These are phyloP conservation scores for Parotia lawesii DNA, from an alignment of 2,113 vertebrate genomes.

Conservation along the genomic window DNA sequence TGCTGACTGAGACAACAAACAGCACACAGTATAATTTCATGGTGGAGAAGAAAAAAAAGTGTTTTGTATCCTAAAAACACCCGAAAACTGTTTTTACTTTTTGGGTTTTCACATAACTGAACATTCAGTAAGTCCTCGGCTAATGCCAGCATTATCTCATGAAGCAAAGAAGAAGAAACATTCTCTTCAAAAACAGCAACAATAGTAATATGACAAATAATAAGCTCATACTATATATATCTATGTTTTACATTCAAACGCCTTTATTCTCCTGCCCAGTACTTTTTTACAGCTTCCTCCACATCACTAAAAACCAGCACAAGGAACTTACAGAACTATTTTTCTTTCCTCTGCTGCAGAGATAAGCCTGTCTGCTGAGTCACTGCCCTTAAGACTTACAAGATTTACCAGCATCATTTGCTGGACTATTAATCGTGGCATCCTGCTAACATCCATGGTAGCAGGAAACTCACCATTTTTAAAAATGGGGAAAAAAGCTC, in stretches of 20 bases:
- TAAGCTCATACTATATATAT: background rate
- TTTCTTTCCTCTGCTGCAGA: background rate
- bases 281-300: background rate
- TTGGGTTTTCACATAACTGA: conserved; percentile 2
- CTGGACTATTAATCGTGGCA: background rate
- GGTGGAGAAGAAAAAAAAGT: background rate
- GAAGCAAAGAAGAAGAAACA: background rate
- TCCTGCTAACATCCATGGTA: background rate
- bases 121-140: background rate
- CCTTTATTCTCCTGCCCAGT: background rate
- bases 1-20: conserved; percentile 15
- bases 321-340: background rate
- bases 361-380: conserved; percentile 4
- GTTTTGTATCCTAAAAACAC: background rate
- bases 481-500: background rate
- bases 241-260: background rate
- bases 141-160: background rate
- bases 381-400: background rate
- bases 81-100: background rate
- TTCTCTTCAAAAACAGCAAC: background rate
- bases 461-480: background rate
- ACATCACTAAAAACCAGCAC: background rate
- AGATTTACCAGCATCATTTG: background rate
- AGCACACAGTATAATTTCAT: background rate
- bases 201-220: background rate